Evolutionary conservation across 1,140 invertebrate genomes (phyloP), one percentile per base, ranked within the genome.

Genomic region (Hyposmocoma kahamanoa): DNA sequence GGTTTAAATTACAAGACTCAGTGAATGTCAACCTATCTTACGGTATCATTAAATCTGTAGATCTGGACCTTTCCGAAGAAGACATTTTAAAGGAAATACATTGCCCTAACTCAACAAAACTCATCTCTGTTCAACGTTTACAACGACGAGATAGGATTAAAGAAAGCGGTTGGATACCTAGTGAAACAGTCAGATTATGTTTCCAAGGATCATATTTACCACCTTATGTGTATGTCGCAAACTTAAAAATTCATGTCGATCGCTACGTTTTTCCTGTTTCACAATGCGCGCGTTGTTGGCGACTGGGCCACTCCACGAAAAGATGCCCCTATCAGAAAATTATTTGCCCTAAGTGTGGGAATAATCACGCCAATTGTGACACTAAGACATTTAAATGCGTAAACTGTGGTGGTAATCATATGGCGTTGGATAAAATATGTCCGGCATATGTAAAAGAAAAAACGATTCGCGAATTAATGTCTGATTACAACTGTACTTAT

Each of bases 301-400:
- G 18, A 21, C 38, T 36, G 22, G 32, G 32, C 1, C 45, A 47
- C 21, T 13, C 13, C 5, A 38, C 6, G 3, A 22, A 13, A 10
- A 32, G 3, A 22, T 47, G 45, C 22, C 17, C 32, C 5, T 13
- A 19, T 24, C 22, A 26, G 13, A 47, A 38, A 13, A 34, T 38
- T 3, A 47, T 22, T n/a, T 47, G 45, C 21, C 45, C 45, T 22
- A 47, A 47, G 38, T 47, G 45, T 36, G 32, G 30, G 9, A 19
- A 22, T 5, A 3, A 10, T 4, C 45, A 47, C 22, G 30, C 34
- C 4, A 47, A 47, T 19, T 47, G 45, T 22, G 34, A 20, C 9
- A 47, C 32, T 3, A 38, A 20, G 17, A 17, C 3, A 5, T 47
- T 21, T 26, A 47, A 34, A 38, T 47, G 45, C 22, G 22, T 47